Percentiles rank a stretch among this genome's conserved stretches.
Evolutionary conservation across 1,140 invertebrate species (phyloP).

Genomic region (Drosophila busckii): DNA sequence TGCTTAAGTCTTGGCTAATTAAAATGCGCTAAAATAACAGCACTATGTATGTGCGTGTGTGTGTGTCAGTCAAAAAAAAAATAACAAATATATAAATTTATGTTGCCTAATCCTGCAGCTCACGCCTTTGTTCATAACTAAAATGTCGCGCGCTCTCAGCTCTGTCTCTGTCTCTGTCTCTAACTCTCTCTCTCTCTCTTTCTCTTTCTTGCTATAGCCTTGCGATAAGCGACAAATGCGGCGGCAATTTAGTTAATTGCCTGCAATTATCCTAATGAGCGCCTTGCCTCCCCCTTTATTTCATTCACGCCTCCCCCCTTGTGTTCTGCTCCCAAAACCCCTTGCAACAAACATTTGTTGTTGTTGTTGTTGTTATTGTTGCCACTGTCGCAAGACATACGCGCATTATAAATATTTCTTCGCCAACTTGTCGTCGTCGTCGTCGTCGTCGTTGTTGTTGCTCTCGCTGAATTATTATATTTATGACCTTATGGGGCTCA

Average conservation of each 20-base stretch:
- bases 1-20: constrained; percentile 74
- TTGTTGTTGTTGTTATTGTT: no score
- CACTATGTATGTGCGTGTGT: constrained; percentile 16
- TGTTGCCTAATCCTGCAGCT: no score
- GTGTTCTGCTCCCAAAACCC: background rate
- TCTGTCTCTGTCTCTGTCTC: background rate
- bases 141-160: no score
- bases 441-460: no score
- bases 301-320: background rate
- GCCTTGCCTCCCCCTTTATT: constrained; percentile 48
- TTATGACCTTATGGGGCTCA: constrained; percentile 69
- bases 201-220: constrained; percentile 8
- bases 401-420: constrained; percentile 37
- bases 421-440: no score
- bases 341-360: constrained; percentile 21
- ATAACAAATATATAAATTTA: no score
- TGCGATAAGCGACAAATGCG: constrained; percentile 66
- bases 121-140: no score
- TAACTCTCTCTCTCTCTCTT: background rate
- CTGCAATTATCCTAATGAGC: constrained; percentile 77
- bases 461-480: constrained; percentile 68
- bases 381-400: constrained; percentile 5
- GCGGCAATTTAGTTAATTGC: constrained; percentile 76
- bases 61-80: constrained; percentile 6
- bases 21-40: constrained; percentile 61